A percentile compares a stretch with the other conserved stretches of the same genome.
Evolutionary conservation across 1,140 invertebrate species (phyloP).

Genomic region (Stratiolaelaps scimitus): DNA sequence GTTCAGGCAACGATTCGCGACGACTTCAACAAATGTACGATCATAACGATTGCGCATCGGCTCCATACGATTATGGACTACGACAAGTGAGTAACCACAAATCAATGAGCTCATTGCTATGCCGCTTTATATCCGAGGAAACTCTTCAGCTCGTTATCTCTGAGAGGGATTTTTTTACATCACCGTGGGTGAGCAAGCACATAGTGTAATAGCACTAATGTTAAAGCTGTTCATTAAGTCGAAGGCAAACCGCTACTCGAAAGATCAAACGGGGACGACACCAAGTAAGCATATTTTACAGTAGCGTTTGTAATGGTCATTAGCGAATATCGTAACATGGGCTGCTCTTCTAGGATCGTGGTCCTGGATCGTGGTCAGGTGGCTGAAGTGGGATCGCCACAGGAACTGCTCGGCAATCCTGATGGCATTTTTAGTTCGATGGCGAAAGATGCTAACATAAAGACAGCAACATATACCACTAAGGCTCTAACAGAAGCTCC

Average conservation of each 20-base stretch:
- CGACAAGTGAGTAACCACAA: conserved; percentile 46
- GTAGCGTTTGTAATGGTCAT: too few relatives aligned
- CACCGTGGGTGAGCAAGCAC: too few relatives aligned
- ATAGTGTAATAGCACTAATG: too few relatives aligned
- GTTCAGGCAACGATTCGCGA: conserved; percentile 71
- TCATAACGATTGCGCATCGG: conserved; percentile 84
- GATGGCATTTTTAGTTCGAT: conserved; percentile 40
- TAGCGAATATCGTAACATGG: not conserved
- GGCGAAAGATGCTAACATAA: conserved; percentile 39
- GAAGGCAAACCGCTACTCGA: too few relatives aligned
- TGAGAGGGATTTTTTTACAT: too few relatives aligned
- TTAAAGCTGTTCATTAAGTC: too few relatives aligned
- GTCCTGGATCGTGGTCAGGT: conserved; percentile 43
- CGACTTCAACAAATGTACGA: conserved; percentile 68
- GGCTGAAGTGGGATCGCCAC: conserved; percentile 43
- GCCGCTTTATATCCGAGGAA: not conserved
- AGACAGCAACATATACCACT: too few relatives aligned
- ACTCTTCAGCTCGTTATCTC: too few relatives aligned
- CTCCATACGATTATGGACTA: conserved; percentile 71
- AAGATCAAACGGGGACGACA: too few relatives aligned
- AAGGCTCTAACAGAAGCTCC: too few relatives aligned
- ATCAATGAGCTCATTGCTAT: not conserved
- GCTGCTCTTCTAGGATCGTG: conserved; percentile 34
- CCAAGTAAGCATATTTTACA: too few relatives aligned
- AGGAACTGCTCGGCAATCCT: conserved; percentile 39